Percentiles rank a stretch among this genome's conserved stretches.
These are phyloP conservation scores for Malurus splendens DNA, from an alignment of 2,797 vertebrate species.

Conservation along the genomic window DNA sequence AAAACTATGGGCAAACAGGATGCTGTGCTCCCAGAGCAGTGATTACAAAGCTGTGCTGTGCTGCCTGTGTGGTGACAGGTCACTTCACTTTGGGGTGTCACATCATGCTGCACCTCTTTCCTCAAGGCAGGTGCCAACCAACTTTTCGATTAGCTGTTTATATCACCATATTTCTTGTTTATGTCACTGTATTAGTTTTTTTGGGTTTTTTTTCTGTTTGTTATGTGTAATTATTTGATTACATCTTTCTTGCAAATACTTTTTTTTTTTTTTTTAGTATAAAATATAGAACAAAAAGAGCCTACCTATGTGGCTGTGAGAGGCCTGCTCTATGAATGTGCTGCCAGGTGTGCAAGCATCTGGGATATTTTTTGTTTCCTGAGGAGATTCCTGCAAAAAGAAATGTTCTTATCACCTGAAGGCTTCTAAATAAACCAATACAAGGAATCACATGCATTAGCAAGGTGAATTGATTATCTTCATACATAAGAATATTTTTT, in stretches of 20 bases:
- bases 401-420: not conserved
- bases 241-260: not conserved
- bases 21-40: not conserved
- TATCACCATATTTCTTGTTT: not conserved
- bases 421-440: not conserved
- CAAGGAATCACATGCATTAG: not conserved
- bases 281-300: not conserved
- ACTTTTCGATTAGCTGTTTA: not conserved
- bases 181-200: too few species aligned
- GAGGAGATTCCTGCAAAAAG: not conserved
- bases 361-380: not conserved
- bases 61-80: not conserved
- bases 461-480: not conserved
- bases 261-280: not conserved
- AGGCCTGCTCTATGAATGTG: not conserved
- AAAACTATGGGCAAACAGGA: not conserved
- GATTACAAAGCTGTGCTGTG: fast-evolving
- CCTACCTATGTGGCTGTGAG: not conserved
- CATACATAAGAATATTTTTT: not conserved
- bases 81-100: not conserved
- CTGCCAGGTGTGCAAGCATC: not conserved
- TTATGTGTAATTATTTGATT: not conserved
- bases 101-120: not conserved
- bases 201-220: not conserved
- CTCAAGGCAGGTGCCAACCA: not conserved